phyloP scores from a whole-genome alignment of 2,113 vertebrate genomes.

The Crocuta crocuta region DNA sequence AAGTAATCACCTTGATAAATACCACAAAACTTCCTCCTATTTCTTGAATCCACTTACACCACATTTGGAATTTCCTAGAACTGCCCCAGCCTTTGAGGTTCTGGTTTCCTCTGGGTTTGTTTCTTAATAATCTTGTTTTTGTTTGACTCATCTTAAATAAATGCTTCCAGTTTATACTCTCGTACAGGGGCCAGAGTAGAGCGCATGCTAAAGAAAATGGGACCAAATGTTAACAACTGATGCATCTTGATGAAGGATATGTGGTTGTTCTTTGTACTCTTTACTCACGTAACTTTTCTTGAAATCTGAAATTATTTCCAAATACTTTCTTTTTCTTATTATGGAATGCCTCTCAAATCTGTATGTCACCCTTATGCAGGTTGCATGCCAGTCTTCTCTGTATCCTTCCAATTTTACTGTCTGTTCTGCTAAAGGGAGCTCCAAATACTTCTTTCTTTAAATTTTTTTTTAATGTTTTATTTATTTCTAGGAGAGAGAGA shows the following conservation, averaged over 20 bases:
- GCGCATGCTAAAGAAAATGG: neutral
- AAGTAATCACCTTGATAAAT: neutral
- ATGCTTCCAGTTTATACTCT: neutral
- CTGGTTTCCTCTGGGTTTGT: neutral
- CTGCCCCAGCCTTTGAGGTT: neutral
- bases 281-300: neutral
- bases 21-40: neutral
- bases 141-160: neutral
- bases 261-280: neutral
- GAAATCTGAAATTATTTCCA: neutral
- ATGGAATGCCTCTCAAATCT: no score
- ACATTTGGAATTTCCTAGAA: constrained; percentile 49
- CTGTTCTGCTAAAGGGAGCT: no score
- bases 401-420: no score
- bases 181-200: no score
- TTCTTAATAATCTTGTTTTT: neutral
- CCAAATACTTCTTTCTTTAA: no score
- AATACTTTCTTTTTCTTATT: no score
- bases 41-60: neutral
- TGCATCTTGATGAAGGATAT: neutral
- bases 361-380: no score
- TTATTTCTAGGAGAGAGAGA: no score
- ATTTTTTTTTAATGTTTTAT: no score
- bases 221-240: neutral
- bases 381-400: no score